phyloP scores from a whole-genome alignment of 2,888 invertebrate species.

The Allygus modestus region DNA sequence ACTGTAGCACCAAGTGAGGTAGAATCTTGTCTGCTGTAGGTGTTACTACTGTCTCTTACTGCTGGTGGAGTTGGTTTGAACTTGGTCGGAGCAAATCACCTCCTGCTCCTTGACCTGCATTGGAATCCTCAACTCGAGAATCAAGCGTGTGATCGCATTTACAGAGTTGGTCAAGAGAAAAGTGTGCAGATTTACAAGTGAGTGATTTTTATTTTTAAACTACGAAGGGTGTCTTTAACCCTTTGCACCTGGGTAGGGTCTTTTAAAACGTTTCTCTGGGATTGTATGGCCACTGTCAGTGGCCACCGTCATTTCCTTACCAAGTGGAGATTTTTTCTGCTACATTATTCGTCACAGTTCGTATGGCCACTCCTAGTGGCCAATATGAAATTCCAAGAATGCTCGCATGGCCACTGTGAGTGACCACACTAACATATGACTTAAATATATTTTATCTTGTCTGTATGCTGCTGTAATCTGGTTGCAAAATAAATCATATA shows the following conservation, averaged over 20 bases:
- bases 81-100: conserved; percentile 93
- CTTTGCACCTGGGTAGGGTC: too few relatives aligned
- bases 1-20: too few relatives aligned
- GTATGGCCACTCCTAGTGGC: too few relatives aligned
- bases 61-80: conserved; percentile 98
- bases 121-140: conserved; percentile 98
- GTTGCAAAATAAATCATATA: too few relatives aligned
- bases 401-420: too few relatives aligned
- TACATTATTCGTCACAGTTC: neutral
- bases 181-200: conserved; percentile 90
- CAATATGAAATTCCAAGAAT: too few relatives aligned
- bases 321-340: neutral
- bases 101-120: conserved; percentile 93
- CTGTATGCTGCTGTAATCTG: too few relatives aligned
- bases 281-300: too few relatives aligned
- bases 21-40: conserved; percentile 72
- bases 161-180: conserved; percentile 92
- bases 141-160: conserved; percentile 96
- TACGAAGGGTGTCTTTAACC: neutral
- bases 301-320: too few relatives aligned
- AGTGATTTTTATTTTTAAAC: conserved; percentile 69
- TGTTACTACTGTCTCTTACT: conserved; percentile 91
- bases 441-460: too few relatives aligned
- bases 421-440: too few relatives aligned
- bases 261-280: too few relatives aligned